Percentiles rank a stretch among this genome's conserved stretches.
Evolutionary conservation across 1,140 invertebrate species (phyloP).

Genomic region (Cydia amplana): DNA sequence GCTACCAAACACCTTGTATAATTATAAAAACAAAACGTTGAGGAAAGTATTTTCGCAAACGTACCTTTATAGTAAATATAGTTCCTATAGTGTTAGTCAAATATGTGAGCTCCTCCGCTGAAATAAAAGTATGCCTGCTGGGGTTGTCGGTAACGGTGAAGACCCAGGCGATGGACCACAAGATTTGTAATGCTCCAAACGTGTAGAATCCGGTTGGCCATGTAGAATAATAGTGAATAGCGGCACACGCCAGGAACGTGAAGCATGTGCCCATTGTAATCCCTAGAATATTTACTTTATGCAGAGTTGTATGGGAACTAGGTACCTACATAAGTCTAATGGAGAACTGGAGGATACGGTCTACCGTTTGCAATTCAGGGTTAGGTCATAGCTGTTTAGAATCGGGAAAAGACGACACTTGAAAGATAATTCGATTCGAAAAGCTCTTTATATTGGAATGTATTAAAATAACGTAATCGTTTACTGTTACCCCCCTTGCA

Average conservation of each 20-base stretch:
- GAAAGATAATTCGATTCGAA: too few species aligned
- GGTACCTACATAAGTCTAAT: too few species aligned
- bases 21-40: too few species aligned
- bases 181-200: conserved; percentile 81
- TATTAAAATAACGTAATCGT: too few species aligned
- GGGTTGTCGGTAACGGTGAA: conserved; percentile 85
- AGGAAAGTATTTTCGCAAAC: conserved; percentile 13
- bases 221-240: conserved; percentile 80
- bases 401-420: too few species aligned
- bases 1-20: too few species aligned
- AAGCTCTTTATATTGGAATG: too few species aligned
- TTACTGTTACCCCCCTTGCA: too few species aligned
- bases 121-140: conserved; percentile 86
- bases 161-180: conserved; percentile 83
- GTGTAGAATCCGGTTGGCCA: conserved; percentile 89
- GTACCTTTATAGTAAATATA: conserved; percentile 75
- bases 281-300: conserved; percentile 70
- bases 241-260: conserved; percentile 82
- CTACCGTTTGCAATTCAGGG: too few species aligned
- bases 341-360: too few species aligned
- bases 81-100: conserved; percentile 82
- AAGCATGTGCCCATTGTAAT: conserved; percentile 85
- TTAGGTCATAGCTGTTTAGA: neutral
- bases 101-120: conserved; percentile 84
- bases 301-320: neutral